Conservation (phyloP, 2,113 vertebrate species). For the Nyctereutes procyonoides region DNA sequence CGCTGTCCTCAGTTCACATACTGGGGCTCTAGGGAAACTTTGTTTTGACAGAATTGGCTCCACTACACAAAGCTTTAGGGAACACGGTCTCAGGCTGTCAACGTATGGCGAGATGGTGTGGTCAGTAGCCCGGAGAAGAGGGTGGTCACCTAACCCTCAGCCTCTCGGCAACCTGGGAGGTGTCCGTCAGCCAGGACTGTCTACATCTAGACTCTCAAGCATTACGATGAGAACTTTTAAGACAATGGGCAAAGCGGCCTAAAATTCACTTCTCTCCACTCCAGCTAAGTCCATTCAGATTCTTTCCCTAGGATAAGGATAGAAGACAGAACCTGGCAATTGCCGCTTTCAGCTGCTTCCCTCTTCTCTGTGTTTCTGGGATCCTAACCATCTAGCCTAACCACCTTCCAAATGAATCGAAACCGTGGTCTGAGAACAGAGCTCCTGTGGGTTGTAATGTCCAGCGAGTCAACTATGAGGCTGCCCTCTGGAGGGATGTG, state of each 20-base stretch:
- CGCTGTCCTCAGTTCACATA: neutral
- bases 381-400: neutral
- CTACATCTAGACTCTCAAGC: neutral
- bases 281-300: neutral
- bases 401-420: neutral
- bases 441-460: rapidly evolving
- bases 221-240: neutral
- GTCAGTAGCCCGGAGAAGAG: neutral
- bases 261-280: neutral
- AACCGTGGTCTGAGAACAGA: neutral
- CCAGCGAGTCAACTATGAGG: neutral
- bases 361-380: neutral
- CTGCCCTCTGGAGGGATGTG: neutral
- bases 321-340: neutral
- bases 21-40: neutral
- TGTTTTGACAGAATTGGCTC: neutral
- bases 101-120: neutral
- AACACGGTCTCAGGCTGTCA: neutral
- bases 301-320: neutral
- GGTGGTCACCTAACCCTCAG: neutral
- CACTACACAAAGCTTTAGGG: neutral
- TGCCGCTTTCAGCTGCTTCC: neutral
- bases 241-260: neutral
- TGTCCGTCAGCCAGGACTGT: neutral
- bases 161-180: neutral